Evolutionary conservation across 1,140 invertebrate genomes (phyloP).

Genomic region (Gryllus bimaculatus): DNA sequence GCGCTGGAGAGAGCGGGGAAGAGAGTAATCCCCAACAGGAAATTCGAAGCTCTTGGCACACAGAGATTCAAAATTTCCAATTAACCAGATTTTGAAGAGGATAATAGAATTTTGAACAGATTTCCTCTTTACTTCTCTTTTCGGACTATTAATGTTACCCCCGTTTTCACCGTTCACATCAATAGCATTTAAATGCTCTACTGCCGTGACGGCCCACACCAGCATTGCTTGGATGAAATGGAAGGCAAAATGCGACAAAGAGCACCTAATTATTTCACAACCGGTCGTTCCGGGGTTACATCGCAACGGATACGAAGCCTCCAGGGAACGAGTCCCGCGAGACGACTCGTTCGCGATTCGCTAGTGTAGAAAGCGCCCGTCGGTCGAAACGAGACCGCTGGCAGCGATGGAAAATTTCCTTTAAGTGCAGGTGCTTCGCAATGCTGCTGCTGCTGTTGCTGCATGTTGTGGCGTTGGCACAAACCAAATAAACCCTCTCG

Average conservation of each 20-base stretch:
- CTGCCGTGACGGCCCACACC: not conserved
- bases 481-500: too few relatives aligned
- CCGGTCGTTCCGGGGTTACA: too few relatives aligned
- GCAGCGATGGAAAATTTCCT: too few relatives aligned
- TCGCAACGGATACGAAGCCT: too few relatives aligned
- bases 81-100: conserved; percentile 18
- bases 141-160: conserved; percentile 5
- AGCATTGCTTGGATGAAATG: not conserved
- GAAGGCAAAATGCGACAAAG: not conserved
- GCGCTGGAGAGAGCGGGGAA: conserved; percentile 21
- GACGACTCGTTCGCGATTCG: too few relatives aligned
- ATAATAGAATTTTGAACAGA: conserved; percentile 17
- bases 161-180: conserved; percentile 9
- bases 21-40: conserved; percentile 18
- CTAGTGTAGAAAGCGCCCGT: too few relatives aligned
- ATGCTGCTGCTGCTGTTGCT: too few relatives aligned
- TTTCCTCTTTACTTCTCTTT: conserved; percentile 9
- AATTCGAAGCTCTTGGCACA: conserved; percentile 17
- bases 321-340: too few relatives aligned
- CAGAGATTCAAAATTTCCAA: conserved; percentile 19
- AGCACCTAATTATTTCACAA: not conserved
- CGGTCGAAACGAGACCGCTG: too few relatives aligned
- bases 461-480: too few relatives aligned
- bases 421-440: too few relatives aligned
- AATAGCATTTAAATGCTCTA: not conserved